Percentiles rank a stretch among this genome's conserved stretches.
Conservation (phyloP, 2,113 vertebrate species). For the Ceratotherium simum region DNA sequence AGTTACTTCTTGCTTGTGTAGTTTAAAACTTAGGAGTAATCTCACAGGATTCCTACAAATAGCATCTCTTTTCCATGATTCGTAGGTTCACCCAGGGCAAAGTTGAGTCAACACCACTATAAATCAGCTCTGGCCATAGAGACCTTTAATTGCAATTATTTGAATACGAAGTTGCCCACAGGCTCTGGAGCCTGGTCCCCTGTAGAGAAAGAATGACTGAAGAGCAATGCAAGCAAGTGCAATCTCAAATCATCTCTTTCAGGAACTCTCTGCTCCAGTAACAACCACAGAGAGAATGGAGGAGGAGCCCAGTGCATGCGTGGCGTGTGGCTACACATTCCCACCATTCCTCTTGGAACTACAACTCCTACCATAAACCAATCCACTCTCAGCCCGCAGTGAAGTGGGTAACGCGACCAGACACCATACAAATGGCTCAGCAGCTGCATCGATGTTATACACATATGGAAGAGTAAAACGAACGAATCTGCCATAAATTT, state of each 20-base stretch:
- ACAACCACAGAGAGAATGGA: neutral
- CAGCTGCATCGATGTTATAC: neutral
- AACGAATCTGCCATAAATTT: neutral
- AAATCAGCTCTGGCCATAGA: neutral
- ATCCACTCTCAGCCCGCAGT: neutral
- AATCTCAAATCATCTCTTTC: neutral
- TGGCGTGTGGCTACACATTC: neutral
- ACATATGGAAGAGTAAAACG: neutral
- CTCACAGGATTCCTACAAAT: neutral
- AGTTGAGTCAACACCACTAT: neutral
- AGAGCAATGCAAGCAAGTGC: neutral
- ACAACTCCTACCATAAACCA: neutral
- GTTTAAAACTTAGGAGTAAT: neutral
- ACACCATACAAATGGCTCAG: neutral
- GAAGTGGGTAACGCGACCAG: neutral
- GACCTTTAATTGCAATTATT: slow-evolving; percentile 5
- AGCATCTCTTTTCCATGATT: neutral
- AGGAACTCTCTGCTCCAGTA: neutral
- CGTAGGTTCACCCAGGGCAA: neutral
- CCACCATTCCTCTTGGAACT: neutral
- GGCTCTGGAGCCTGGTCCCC: neutral
- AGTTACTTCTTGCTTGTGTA: neutral
- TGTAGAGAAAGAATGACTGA: slow-evolving; percentile 58
- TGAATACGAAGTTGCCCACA: neutral
- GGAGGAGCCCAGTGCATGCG: neutral